phyloP scores from a whole-genome alignment of 2,113 vertebrate species.

The Centrocercus urophasianus region DNA sequence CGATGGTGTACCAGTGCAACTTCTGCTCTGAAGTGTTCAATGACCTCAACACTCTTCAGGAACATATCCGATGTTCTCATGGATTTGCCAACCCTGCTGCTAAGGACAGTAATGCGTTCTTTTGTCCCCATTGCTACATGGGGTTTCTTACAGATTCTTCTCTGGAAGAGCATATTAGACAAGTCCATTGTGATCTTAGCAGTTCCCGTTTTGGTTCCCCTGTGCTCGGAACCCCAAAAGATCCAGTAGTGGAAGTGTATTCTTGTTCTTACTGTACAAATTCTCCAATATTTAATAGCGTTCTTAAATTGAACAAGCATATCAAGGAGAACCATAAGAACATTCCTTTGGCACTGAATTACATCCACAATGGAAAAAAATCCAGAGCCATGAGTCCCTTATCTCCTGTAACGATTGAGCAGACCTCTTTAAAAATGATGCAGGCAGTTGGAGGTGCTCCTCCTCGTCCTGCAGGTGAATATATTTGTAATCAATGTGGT shows the following conservation, averaged over 20 bases:
- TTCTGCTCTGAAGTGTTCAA: slow-evolving; percentile 95
- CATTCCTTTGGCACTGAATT: slow-evolving; percentile 97
- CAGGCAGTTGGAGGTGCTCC: slow-evolving; percentile 86
- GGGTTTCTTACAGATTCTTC: slow-evolving; percentile 97
- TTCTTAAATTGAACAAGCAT: slow-evolving; percentile 96
- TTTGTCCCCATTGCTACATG: slow-evolving; percentile 98
- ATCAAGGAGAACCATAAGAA: slow-evolving; percentile 99
- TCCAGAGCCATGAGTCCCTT: slow-evolving; percentile 93
- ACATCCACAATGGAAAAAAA: slow-evolving; percentile 96
- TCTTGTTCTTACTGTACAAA: slow-evolving; percentile 99
- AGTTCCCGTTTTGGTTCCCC: slow-evolving; percentile 94
- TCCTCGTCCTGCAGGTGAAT: slow-evolving; percentile 88
- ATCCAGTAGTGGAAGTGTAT: slow-evolving; percentile 95
- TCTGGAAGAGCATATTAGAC: slow-evolving; percentile 95
- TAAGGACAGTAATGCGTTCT: slow-evolving; percentile 98
- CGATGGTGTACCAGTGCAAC: slow-evolving; percentile 95
- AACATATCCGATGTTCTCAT: slow-evolving; percentile 96
- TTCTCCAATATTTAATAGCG: slow-evolving; percentile 96
- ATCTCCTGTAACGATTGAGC: slow-evolving; percentile 91
- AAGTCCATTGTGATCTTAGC: slow-evolving; percentile 94
- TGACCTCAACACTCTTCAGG: slow-evolving; percentile 96
- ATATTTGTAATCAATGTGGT: slow-evolving; percentile 96
- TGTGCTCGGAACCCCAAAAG: slow-evolving; percentile 91
- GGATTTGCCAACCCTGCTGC: slow-evolving; percentile 92
- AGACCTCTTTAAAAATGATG: slow-evolving; percentile 89